A percentile compares a stretch with the other conserved stretches of the same genome.
Conservation (phyloP, 2,888 invertebrate species). For the Ptychoptera albimana region DNA sequence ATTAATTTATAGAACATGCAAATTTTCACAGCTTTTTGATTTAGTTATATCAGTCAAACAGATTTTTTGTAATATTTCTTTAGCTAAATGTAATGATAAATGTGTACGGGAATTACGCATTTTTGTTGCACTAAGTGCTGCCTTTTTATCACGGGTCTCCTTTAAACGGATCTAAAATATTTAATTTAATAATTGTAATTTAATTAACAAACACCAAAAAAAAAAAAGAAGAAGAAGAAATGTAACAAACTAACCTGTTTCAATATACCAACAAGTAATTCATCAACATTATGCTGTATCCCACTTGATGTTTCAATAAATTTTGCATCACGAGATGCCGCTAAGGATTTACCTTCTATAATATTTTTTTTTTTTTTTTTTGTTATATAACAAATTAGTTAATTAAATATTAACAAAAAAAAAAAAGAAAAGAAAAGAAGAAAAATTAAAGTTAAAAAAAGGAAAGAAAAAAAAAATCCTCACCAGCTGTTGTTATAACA, state of each 20-base stretch:
- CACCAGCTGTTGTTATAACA: slow-evolving; percentile 69
- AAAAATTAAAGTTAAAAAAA: neutral
- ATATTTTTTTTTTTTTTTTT: neutral
- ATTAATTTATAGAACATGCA: slow-evolving; percentile 51
- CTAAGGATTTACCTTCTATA: slow-evolving; percentile 81
- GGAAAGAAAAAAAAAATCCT: slow-evolving; percentile 17
- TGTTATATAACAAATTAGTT: neutral
- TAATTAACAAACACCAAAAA: no score
- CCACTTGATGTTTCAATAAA: slow-evolving; percentile 93
- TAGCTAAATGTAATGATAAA: slow-evolving; percentile 62
- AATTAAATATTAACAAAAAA: neutral
- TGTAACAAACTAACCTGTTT: slow-evolving; percentile 55
- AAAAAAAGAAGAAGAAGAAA: neutral
- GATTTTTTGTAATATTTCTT: slow-evolving; percentile 70
- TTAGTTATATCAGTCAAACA: slow-evolving; percentile 72
- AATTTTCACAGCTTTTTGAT: slow-evolving; percentile 74
- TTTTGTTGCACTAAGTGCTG: slow-evolving; percentile 43
- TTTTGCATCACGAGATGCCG: slow-evolving; percentile 77
- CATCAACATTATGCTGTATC: slow-evolving; percentile 92
- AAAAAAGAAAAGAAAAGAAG: neutral
- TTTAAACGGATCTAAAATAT: slow-evolving; percentile 46
- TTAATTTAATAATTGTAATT: neutral
- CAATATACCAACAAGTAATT: slow-evolving; percentile 80
- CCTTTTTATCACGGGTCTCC: slow-evolving; percentile 58
- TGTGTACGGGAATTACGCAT: slow-evolving; percentile 67